phyloP scores from a whole-genome alignment of 2,113 vertebrate genomes.

The Osmerus mordax region DNA sequence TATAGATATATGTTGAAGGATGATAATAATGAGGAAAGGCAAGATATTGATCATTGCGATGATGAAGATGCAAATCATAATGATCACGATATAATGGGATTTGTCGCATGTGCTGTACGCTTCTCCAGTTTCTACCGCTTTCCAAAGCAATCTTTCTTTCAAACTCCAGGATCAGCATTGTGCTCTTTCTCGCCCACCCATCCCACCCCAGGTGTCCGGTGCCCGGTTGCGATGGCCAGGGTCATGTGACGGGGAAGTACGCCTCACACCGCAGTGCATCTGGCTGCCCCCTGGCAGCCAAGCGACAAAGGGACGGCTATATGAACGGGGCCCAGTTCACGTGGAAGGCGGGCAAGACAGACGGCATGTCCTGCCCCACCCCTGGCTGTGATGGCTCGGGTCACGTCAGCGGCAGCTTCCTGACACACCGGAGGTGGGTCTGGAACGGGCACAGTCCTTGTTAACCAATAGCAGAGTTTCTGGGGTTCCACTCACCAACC shows the following conservation, averaged over 20 bases:
- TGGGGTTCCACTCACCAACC: no score
- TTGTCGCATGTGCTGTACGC: not conserved
- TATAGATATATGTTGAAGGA: no score
- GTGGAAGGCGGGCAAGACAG: conserved; percentile 98
- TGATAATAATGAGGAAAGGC: not conserved
- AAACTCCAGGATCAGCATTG: no score
- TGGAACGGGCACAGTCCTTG: no score
- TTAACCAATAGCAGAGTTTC: no score
- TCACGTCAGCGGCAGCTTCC: conserved; percentile 97
- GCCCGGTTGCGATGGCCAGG: conserved; percentile 95
- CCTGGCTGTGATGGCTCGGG: conserved; percentile 97
- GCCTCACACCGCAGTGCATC: conserved; percentile 97
- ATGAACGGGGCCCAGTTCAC: conserved; percentile 97
- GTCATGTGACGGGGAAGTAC: conserved; percentile 97
- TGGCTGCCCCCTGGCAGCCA: conserved; percentile 94
- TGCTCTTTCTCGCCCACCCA: conserved; percentile 4
- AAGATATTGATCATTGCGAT: not conserved
- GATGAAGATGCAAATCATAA: not conserved
- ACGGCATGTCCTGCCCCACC: conserved; percentile 98
- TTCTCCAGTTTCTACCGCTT: no score
- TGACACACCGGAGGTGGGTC: conserved; percentile 95
- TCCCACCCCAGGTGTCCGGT: conserved; percentile 85
- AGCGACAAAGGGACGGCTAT: conserved; percentile 97
- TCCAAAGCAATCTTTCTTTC: no score
- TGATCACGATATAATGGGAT: not conserved